These are phyloP conservation scores for Pitangus sulphuratus DNA, from an alignment of 2,797 vertebrate genomes.

Conservation along the genomic window DNA sequence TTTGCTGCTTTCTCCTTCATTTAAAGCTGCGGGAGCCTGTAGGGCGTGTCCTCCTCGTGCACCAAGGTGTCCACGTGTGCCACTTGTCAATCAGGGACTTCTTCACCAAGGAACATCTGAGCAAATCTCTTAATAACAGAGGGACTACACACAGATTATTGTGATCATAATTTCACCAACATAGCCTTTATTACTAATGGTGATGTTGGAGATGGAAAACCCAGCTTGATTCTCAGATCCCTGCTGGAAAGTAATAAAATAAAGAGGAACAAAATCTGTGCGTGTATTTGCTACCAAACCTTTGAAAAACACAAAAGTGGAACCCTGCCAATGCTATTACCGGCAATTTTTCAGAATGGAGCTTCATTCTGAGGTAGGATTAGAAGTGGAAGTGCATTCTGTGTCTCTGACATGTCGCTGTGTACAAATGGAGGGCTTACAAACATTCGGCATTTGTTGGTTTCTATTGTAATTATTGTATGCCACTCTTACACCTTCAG, in stretches of 20 bases:
- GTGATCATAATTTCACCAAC: background rate
- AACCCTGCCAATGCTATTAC: slow-evolving; percentile 33
- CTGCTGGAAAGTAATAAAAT: slow-evolving; percentile 45
- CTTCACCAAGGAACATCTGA: background rate
- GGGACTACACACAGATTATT: background rate
- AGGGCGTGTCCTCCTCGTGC: background rate
- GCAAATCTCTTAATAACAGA: background rate
- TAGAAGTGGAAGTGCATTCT: background rate
- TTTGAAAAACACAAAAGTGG: slow-evolving; percentile 48
- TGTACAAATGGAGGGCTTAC: background rate
- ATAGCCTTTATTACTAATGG: background rate
- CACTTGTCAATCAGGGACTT: background rate
- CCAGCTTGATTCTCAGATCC: slow-evolving; percentile 32
- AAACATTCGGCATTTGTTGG: background rate
- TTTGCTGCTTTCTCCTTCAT: background rate
- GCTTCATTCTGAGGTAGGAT: background rate
- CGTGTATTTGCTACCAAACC: slow-evolving; percentile 17
- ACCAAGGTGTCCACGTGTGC: background rate
- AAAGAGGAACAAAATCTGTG: slow-evolving; percentile 17
- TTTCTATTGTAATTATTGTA: background rate
- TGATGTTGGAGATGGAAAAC: slow-evolving; percentile 11
- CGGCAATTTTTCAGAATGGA: slow-evolving; percentile 7
- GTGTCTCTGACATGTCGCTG: background rate
- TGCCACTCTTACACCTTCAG: background rate
- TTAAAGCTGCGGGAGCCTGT: background rate